phyloP scores from a whole-genome alignment of 2,113 vertebrate species.

The Sorex araneus region DNA sequence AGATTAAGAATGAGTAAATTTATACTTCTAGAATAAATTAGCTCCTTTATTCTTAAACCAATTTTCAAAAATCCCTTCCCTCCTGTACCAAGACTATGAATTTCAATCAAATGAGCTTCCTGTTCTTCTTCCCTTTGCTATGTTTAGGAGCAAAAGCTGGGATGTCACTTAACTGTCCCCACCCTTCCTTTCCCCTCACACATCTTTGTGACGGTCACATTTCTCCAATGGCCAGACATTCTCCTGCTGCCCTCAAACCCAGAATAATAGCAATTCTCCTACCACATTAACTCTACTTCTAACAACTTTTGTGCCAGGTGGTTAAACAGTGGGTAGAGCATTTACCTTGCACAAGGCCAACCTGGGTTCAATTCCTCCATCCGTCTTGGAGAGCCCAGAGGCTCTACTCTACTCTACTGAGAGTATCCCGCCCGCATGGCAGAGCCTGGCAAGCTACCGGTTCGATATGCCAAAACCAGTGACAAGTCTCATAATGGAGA shows the following conservation, averaged over 20 bases:
- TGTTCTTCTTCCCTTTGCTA: background rate
- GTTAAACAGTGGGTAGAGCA: too few relatives aligned
- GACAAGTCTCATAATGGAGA: too few relatives aligned
- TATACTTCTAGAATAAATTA: conserved; percentile 46
- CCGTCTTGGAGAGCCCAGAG: too few relatives aligned
- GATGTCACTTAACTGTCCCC: background rate
- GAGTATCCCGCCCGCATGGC: too few relatives aligned
- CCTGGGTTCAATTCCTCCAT: too few relatives aligned
- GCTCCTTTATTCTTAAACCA: conserved; percentile 12
- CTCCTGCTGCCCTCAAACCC: background rate
- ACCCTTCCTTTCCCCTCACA: background rate
- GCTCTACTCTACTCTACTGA: too few relatives aligned
- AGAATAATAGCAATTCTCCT: background rate
- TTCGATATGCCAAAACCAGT: too few relatives aligned
- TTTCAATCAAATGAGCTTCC: background rate
- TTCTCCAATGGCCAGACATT: background rate
- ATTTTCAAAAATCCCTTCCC: conserved; percentile 28
- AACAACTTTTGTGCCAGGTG: background rate
- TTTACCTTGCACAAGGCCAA: too few relatives aligned
- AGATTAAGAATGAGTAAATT: conserved; percentile 6
- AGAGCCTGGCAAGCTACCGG: too few relatives aligned
- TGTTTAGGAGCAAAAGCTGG: background rate
- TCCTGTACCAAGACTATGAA: background rate
- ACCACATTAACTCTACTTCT: background rate
- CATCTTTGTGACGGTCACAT: background rate